Evolutionary conservation across 1,140 invertebrate species (phyloP).

Genomic region (Orius insidiosus): DNA sequence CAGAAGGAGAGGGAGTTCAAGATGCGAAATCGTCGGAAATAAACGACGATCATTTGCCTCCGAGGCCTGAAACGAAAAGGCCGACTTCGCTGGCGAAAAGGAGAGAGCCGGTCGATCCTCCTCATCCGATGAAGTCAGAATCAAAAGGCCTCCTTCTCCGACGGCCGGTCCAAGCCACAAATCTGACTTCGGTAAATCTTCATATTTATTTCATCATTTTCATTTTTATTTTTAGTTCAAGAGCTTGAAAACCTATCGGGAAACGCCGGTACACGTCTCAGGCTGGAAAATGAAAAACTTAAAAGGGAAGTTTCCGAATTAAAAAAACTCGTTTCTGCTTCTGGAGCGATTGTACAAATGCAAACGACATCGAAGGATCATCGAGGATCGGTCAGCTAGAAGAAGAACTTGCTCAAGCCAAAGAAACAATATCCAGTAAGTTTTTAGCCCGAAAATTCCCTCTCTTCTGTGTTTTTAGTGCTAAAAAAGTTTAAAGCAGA

Average conservation of each 20-base stretch:
- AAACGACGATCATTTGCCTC: not conserved
- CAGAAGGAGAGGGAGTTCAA: not conserved
- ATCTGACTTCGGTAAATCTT: conserved; percentile 18
- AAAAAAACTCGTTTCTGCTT: conserved; percentile 20
- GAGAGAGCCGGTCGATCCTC: conserved; percentile 2
- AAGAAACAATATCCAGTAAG: conserved; percentile 37
- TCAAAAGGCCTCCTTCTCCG: conserved; percentile 19
- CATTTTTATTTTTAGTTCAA: conserved; percentile 9
- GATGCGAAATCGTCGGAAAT: not conserved
- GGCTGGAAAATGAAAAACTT: conserved; percentile 46
- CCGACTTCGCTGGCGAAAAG: conserved; percentile 5
- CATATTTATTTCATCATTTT: conserved; percentile 3
- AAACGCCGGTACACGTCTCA: conserved; percentile 27
- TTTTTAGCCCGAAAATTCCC: no score
- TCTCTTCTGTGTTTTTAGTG: no score
- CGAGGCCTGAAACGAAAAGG: not conserved
- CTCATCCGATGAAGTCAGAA: conserved; percentile 12
- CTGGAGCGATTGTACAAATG: conserved; percentile 17
- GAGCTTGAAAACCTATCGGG: conserved; percentile 10
- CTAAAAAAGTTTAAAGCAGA: no score
- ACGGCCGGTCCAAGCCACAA: conserved; percentile 20
- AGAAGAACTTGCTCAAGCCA: conserved; percentile 31
- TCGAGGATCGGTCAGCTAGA: conserved; percentile 22
- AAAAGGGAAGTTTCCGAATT: conserved; percentile 37
- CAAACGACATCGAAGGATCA: conserved; percentile 25